Percentiles rank a stretch among this genome's conserved stretches.
These are phyloP conservation scores for Linhomoeus sp. DNA, from an alignment of 2,888 invertebrate species.

Conservation along the genomic window DNA sequence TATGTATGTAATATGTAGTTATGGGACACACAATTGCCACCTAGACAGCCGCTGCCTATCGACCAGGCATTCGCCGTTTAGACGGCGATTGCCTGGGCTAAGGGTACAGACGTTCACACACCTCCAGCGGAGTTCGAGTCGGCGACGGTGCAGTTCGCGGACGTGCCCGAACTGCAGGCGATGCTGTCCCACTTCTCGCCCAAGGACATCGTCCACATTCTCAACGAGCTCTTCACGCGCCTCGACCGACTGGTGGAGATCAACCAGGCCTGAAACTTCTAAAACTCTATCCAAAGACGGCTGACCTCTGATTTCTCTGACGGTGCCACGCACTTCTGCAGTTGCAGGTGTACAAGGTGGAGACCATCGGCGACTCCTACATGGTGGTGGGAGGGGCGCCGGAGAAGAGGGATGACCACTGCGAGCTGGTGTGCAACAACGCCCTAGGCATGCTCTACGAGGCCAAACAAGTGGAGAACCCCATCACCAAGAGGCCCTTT, in stretches of 20 bases:
- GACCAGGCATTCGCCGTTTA: too few relatives aligned
- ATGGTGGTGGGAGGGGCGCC: constrained; percentile 5
- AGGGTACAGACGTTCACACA: neutral
- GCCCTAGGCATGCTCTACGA: constrained; percentile 16
- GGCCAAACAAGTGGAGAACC: constrained; percentile 3
- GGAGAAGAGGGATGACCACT: constrained; percentile 9
- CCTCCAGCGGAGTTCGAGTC: neutral
- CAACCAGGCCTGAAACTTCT: neutral
- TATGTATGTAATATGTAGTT: too few relatives aligned
- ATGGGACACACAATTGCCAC: too few relatives aligned
- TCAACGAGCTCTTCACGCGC: constrained; percentile 20
- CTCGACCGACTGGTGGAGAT: too few relatives aligned
- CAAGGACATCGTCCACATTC: constrained; percentile 13
- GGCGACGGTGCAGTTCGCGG: neutral
- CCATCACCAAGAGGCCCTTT: neutral
- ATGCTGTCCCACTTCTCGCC: constrained; percentile 4
- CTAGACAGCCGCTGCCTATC: too few relatives aligned
- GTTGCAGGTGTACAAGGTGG: neutral
- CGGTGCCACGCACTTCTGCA: neutral
- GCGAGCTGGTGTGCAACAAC: constrained; percentile 13
- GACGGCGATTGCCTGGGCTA: too few relatives aligned
- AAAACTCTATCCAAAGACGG: neutral
- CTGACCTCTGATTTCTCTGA: neutral
- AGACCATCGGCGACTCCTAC: constrained; percentile 4
- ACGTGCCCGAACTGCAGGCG: too few relatives aligned